Conservation (phyloP, 2,888 invertebrate genomes). For the Eupithecia dodoneata region DNA sequence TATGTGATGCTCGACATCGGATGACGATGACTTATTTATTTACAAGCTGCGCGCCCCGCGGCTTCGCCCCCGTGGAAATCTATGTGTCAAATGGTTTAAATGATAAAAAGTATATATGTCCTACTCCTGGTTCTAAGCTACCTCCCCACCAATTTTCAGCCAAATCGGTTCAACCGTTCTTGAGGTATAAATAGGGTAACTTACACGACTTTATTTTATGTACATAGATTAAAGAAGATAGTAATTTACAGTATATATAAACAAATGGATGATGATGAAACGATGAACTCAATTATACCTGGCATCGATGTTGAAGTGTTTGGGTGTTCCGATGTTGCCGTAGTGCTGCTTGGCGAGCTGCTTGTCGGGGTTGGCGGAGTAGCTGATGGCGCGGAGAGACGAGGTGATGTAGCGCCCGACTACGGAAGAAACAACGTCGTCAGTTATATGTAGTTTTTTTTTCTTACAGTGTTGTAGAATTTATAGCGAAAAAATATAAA, state of each 20-base stretch:
- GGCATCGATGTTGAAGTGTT: constrained; percentile 87
- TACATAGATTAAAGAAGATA: too few relatives aligned
- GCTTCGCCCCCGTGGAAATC: too few relatives aligned
- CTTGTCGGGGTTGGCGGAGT: constrained; percentile 91
- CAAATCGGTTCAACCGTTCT: too few relatives aligned
- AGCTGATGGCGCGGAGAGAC: constrained; percentile 90
- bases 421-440: constrained; percentile 38
- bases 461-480: neutral
- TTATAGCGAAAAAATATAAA: neutral
- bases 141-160: too few relatives aligned
- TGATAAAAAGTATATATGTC: too few relatives aligned
- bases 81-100: too few relatives aligned
- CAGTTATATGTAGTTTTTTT: neutral
- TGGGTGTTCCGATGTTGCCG: constrained; percentile 80
- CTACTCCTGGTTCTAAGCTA: too few relatives aligned
- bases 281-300: constrained; percentile 60
- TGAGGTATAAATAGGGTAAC: too few relatives aligned
- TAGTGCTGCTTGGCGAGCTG: constrained; percentile 81
- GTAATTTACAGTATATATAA: too few relatives aligned
- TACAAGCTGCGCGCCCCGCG: too few relatives aligned
- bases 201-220: too few relatives aligned
- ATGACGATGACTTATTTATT: neutral
- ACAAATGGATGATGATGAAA: neutral
- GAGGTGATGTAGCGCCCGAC: constrained; percentile 94
- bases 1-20: neutral